A percentile compares a stretch with the other conserved stretches of the same genome.
Evolutionary conservation across 2,888 invertebrate species (phyloP).

Genomic region (Sinelater perroti): DNA sequence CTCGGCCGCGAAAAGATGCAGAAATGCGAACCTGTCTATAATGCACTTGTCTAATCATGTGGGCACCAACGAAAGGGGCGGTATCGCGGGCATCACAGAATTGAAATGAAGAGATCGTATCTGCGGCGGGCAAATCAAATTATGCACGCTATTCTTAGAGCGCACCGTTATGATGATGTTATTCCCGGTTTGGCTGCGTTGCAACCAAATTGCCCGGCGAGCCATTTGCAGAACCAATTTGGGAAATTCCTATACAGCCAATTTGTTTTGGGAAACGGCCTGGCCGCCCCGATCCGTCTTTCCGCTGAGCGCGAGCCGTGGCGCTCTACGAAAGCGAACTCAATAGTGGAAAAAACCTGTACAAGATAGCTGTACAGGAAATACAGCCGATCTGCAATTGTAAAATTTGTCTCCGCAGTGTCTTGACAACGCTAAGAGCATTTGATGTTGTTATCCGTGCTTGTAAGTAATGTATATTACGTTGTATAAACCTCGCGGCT

Average conservation of each 20-base stretch:
- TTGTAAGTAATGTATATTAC: constrained; percentile 22
- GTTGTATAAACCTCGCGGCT: constrained; percentile 15
- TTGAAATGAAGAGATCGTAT: constrained; percentile 9
- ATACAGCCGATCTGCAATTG: constrained; percentile 23
- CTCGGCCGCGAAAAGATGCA: constrained; percentile 25
- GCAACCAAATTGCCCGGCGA: no score
- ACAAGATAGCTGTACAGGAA: constrained; percentile 13
- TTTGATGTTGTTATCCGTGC: constrained; percentile 27
- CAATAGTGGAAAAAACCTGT: constrained; percentile 21
- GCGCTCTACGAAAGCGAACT: constrained; percentile 16
- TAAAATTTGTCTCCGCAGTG: constrained; percentile 29
- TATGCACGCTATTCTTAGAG: no score
- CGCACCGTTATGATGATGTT: no score
- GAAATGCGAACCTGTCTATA: constrained; percentile 30
- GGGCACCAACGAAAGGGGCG: constrained; percentile 14
- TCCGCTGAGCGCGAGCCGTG: no score
- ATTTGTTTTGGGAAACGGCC: no score
- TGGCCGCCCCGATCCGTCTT: no score
- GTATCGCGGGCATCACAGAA: constrained; percentile 5
- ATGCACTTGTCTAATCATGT: constrained; percentile 29
- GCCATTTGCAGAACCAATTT: no score
- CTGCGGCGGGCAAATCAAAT: no score
- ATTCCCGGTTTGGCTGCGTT: no score
- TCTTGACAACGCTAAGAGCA: constrained; percentile 20
- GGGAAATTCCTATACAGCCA: no score